phyloP scores from a whole-genome alignment of 2,888 invertebrate species.

The Hesperia comma region DNA sequence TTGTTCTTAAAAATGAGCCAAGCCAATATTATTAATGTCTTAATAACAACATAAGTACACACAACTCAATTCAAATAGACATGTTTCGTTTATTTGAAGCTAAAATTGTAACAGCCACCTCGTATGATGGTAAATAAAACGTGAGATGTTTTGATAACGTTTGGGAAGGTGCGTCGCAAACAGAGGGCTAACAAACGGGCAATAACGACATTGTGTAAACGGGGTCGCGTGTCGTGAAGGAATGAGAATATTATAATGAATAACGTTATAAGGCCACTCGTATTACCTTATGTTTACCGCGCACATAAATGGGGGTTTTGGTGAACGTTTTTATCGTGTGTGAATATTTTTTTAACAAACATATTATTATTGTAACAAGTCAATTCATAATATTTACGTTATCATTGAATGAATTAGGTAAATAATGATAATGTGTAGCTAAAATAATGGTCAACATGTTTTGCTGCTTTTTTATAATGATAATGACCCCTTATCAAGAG shows the following conservation, averaged over 20 bases:
- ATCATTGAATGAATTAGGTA: too few relatives aligned
- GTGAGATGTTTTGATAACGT: constrained; percentile 7
- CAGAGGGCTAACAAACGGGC: constrained; percentile 19
- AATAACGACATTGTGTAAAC: constrained; percentile 24
- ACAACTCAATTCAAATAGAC: background rate
- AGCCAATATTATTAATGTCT: too few relatives aligned
- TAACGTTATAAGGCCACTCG: constrained; percentile 20
- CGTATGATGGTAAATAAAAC: constrained; percentile 4
- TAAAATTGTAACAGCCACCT: background rate
- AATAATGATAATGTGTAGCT: too few relatives aligned
- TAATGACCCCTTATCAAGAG: too few relatives aligned
- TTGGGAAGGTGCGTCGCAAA: constrained; percentile 12
- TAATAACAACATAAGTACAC: background rate
- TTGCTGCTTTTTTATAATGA: too few relatives aligned
- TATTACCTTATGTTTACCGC: constrained; percentile 6
- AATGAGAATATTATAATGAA: constrained; percentile 27
- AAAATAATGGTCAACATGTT: too few relatives aligned
- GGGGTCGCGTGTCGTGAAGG: constrained; percentile 28
- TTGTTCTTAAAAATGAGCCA: too few relatives aligned
- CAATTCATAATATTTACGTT: too few relatives aligned
- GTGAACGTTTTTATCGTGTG: background rate
- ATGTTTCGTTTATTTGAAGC: background rate
- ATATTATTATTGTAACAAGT: too few relatives aligned
- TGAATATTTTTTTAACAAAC: background rate
- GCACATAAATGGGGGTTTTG: constrained; percentile 23